Percentiles rank a stretch among this genome's conserved stretches.
Conservation (phyloP, 2,113 vertebrate species). For the Guaruba guarouba region DNA sequence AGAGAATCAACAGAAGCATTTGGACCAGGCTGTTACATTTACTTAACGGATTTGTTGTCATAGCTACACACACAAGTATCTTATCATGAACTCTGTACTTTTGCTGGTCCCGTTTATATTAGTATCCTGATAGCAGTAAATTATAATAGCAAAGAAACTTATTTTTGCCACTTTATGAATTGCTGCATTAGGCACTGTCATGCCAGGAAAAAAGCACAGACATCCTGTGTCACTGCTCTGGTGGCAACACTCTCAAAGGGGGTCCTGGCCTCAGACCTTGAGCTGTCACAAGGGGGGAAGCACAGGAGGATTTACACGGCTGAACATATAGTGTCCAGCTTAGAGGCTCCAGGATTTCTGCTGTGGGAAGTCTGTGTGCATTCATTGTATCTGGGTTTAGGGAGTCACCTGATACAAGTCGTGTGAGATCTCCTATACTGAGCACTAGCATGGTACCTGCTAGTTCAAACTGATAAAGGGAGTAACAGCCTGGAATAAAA, state of each 20-base stretch:
- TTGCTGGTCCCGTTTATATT: neutral
- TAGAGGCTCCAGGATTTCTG: neutral
- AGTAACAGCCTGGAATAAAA: neutral
- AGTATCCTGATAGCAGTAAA: neutral
- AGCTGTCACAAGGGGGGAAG: neutral
- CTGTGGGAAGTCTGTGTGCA: neutral
- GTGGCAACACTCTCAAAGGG: neutral
- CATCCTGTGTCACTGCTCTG: neutral
- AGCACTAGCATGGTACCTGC: neutral
- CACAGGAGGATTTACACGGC: neutral
- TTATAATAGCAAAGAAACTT: neutral
- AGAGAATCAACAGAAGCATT: neutral
- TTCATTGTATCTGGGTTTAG: neutral
- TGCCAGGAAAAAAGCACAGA: neutral
- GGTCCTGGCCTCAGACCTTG: neutral
- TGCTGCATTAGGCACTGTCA: neutral
- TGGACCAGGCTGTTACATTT: neutral
- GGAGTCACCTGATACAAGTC: neutral
- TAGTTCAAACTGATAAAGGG: neutral
- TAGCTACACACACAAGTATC: neutral
- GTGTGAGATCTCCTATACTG: neutral
- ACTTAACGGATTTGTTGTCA: neutral
- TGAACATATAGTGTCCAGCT: neutral
- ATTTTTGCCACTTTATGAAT: neutral
- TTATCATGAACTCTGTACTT: neutral